Percentiles rank a stretch among this genome's conserved stretches.
Evolutionary conservation across 2,888 invertebrate species (phyloP).

Genomic region (Aelia acuminata): DNA sequence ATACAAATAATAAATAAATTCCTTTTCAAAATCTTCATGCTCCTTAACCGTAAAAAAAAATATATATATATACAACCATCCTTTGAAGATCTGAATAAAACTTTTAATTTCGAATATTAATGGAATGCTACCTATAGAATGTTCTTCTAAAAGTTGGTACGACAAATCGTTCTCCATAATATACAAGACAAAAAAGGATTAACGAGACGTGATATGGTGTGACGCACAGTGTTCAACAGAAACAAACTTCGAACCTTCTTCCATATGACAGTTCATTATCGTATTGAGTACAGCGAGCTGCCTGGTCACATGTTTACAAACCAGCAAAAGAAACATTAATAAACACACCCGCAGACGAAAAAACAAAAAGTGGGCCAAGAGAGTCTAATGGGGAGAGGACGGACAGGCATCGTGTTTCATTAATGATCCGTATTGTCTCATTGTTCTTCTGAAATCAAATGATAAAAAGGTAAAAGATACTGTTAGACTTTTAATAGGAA

Average conservation of each 20-base stretch:
- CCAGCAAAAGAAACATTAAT: background rate
- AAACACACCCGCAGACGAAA: background rate
- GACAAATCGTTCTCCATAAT: too few species aligned
- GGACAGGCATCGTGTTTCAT: background rate
- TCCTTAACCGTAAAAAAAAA: too few species aligned
- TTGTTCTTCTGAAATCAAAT: background rate
- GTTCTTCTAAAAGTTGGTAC: too few species aligned
- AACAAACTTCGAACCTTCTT: background rate
- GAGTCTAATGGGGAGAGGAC: background rate
- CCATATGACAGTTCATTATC: background rate
- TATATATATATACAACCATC: too few species aligned
- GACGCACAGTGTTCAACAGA: background rate
- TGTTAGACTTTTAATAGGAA: background rate
- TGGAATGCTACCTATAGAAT: too few species aligned
- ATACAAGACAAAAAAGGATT: background rate
- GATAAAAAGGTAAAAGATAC: slow-evolving; percentile 5
- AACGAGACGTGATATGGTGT: background rate
- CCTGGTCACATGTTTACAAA: background rate
- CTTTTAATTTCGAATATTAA: too few species aligned
- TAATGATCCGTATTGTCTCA: background rate
- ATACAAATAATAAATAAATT: too few species aligned
- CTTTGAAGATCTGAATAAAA: too few species aligned
- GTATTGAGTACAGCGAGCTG: background rate
- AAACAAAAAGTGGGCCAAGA: background rate
- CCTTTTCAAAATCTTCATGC: too few species aligned